Evolutionary conservation across 2,113 vertebrate species (phyloP), one percentile per base, ranked within the genome.

Genomic region (Prolemur simus): DNA sequence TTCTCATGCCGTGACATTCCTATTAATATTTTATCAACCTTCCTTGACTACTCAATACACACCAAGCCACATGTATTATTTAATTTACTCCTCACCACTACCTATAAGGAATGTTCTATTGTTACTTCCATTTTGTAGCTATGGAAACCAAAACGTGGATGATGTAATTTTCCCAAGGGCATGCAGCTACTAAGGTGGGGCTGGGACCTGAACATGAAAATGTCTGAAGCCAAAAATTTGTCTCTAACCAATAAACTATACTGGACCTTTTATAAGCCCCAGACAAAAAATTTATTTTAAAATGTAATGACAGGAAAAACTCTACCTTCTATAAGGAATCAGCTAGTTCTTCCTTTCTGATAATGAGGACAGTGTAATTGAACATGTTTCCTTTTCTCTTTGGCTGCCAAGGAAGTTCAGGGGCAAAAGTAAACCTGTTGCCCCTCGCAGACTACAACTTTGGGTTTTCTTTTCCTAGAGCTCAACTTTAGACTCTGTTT

Each of bases 401-500:
- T 34, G 29, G 45, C 68, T 87, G 3, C 12, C 84, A 73, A 73
- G 69, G 42, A 95, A 96, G 52, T 52, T 95, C 64, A 77, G n/a
- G 94, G 42, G 76, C 64, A 91, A 89, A 83, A 64, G 10, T 21
- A 58, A 69, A 84, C 39, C 63, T 21, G 5, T n/a, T 80, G 34
- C 23, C 27, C n/a, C 2, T 71, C 73, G n/a, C 2, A 8, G 37
- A 84, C 49, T 21, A 4, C 37, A 39, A 42, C 20, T 90, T 84
- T 37, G 17, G 8, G 20, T 21, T 88, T 58, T 85, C 54, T 64
- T 87, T 92, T 73, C 37, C 68, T 1, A 7, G 27, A 92, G 69
- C 68, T 87, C 91, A 37, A 85, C 82, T 89, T 96, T 63, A 29
- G 45, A 73, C 5, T 73, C 47, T 89, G 5, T 85, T 74, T 96